Evolutionary conservation across 2,888 invertebrate genomes (phyloP), one percentile per base, ranked within the genome.

Genomic region (Hydriomena furcata): DNA sequence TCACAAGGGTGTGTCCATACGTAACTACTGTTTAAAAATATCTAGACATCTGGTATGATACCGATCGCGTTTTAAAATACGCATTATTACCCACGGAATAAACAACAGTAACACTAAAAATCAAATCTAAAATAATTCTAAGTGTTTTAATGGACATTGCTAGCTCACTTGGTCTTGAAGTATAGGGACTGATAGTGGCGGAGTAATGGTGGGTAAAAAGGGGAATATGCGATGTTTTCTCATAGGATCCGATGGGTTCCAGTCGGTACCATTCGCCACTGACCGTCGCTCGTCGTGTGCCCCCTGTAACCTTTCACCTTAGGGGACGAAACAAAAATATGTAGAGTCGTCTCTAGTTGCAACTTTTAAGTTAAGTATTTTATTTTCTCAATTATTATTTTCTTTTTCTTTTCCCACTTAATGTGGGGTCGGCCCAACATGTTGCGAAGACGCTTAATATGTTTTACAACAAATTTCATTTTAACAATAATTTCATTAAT

Each of bases 251-350:
- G 55, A 61, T 60, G 66, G 76, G 85, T 82, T 73, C 84, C 80
- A 79, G 66, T 70, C 75, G 60, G 88, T 88, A 82, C 87, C 87
- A 86, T 79, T 82, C 84, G 74, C 80, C 76, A 73, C 75, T 88
- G 87, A 86, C 88, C 87, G 85, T 73, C 82, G 79, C 78, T 76
- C 86, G 85, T 74, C 82, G 79, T 78, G 78, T 80, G 81, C 85
- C 83, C 83, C 76, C 72, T 66, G 73, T 79, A 82, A 86, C 85
- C 85, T 89, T 87, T 87, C 82, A 87, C 84, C 85, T 84, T 76
- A 80, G 84, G 86, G 84, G 79, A 76, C 63, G 45, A 66, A 59
- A 78, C 68, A 41, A 7, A 52, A 50, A 53, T 8, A 6, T 1
- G 43, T 78, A 11, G 82, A 85, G 76, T 64, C 27, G 67, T 10